Conservation (phyloP, 2,888 invertebrate species). For the Cosmia trapezina region DNA sequence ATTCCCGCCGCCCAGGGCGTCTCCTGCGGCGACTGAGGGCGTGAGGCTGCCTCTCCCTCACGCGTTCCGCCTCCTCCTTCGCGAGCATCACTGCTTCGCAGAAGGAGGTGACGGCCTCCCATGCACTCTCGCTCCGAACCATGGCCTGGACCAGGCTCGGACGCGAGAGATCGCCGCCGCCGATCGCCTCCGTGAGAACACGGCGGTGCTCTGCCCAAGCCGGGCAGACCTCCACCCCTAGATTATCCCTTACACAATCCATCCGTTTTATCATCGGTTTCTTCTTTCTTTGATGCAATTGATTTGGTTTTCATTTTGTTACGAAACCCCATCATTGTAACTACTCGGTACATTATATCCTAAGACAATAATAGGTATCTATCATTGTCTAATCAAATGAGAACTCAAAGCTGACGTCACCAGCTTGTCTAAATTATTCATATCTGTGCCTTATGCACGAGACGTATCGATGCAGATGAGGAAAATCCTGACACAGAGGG, state of each 20-base stretch:
- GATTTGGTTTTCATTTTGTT: slow-evolving; percentile 2
- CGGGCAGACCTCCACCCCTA: too few relatives aligned
- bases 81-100: too few relatives aligned
- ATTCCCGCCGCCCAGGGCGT: too few relatives aligned
- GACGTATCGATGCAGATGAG: slow-evolving; percentile 38
- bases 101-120: too few relatives aligned
- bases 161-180: too few relatives aligned
- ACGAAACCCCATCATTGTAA: slow-evolving; percentile 1
- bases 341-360: slow-evolving; percentile 1
- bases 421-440: slow-evolving; percentile 48
- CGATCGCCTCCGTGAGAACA: too few relatives aligned
- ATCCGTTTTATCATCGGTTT: background rate
- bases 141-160: too few relatives aligned
- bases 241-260: background rate
- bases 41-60: too few relatives aligned
- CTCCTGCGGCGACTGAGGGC: too few relatives aligned
- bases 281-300: background rate
- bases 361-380: slow-evolving; percentile 36
- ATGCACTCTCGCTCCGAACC: too few relatives aligned
- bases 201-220: too few relatives aligned
- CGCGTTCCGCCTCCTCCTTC: too few relatives aligned
- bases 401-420: slow-evolving; percentile 31
- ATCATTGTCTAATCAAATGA: slow-evolving; percentile 39
- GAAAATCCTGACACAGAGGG: slow-evolving; percentile 46
- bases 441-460: slow-evolving; percentile 41